phyloP scores from a whole-genome alignment of 2,888 invertebrate species.

The Arenicola marina region DNA sequence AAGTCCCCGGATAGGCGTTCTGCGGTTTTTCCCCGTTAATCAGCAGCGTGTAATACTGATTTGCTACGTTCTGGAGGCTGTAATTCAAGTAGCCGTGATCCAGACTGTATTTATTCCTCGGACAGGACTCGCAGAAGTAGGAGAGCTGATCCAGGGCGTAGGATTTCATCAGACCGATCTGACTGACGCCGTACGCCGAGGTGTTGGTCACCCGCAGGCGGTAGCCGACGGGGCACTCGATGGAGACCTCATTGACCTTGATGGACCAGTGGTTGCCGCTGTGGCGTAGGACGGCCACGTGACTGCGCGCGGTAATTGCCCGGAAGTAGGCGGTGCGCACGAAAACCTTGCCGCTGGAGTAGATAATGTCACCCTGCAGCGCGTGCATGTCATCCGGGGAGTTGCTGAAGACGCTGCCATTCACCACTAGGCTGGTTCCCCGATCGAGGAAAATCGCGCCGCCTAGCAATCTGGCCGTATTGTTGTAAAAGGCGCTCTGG shows the following conservation, averaged over 20 bases:
- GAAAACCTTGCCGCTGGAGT: conserved; percentile 29
- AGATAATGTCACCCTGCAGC: conserved; percentile 29
- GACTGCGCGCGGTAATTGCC: conserved; percentile 25
- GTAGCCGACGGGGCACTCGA: conserved; percentile 35
- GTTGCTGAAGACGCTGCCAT: conserved; percentile 18
- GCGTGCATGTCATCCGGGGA: conserved; percentile 20
- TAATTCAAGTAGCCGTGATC: conserved; percentile 31
- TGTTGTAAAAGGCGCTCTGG: conserved; percentile 29
- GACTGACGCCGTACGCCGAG: conserved; percentile 32
- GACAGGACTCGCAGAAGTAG: conserved; percentile 36
- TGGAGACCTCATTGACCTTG: conserved; percentile 27
- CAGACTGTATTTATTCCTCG: conserved; percentile 32
- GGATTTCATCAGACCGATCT: conserved; percentile 26
- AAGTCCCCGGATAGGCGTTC: conserved; percentile 26
- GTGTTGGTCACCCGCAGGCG: conserved; percentile 32
- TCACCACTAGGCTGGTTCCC: conserved; percentile 18
- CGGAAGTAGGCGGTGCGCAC: conserved; percentile 17
- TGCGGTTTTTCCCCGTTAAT: conserved; percentile 32
- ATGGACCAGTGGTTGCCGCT: conserved; percentile 38
- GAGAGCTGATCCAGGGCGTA: conserved; percentile 35
- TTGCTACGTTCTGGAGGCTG: conserved; percentile 19
- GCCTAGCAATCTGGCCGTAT: conserved; percentile 37
- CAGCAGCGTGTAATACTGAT: conserved; percentile 31
- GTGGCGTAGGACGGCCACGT: conserved; percentile 31
- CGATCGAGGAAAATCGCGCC: conserved; percentile 33